Base-by-base conservation (phyloP, 1,140 invertebrate genomes). In the Microvelia longipes region DNA sequence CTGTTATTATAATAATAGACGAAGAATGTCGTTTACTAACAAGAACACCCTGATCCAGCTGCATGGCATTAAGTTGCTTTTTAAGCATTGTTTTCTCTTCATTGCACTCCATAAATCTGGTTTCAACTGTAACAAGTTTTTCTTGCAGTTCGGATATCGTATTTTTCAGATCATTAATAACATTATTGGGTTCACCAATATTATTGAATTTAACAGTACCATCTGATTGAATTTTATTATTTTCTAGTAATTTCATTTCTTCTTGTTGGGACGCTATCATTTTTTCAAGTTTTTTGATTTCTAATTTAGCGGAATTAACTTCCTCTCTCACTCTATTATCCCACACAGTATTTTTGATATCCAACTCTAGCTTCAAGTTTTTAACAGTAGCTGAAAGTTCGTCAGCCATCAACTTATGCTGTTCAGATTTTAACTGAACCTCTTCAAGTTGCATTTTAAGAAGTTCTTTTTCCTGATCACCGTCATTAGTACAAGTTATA, bases 91-190 rank as follows among this genome's bases (percentile, higher is more conserved):
- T 67, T 24, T 61, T 69, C 68, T 73, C 71, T 30, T 73, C 71
- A 65, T 71, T 69, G 60, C 71, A 73, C 15, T 70, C 50, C 67
- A 71, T 71, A 64, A 69, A 73, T 62, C 69, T 66, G 15, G 69
- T 70, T 50, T 67, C 71, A 24, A 73, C 69, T 15, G 68, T 67
- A 11, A 72, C 66, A 24, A 73, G 29, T 35, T 73, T 69, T 60
- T 73, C 73, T 69, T 73, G 68, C 14, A 73, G 65, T 25, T 65
- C 35, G 1, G 35, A 29, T 2, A 73, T 66, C 71, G 5, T 15
- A 24, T 64, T 63, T 61, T 71, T 66, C 63, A 70, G 28, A 11
- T 50, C 50, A 50, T 69, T 69, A 14, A 62, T 62, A 29, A 66
- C 62, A 30, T 66, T 29, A 24, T 66, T 70, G 11, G 29, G 15